Evolutionary conservation across 1,140 invertebrate genomes (phyloP).

Genomic region (Procambarus clarkii): DNA sequence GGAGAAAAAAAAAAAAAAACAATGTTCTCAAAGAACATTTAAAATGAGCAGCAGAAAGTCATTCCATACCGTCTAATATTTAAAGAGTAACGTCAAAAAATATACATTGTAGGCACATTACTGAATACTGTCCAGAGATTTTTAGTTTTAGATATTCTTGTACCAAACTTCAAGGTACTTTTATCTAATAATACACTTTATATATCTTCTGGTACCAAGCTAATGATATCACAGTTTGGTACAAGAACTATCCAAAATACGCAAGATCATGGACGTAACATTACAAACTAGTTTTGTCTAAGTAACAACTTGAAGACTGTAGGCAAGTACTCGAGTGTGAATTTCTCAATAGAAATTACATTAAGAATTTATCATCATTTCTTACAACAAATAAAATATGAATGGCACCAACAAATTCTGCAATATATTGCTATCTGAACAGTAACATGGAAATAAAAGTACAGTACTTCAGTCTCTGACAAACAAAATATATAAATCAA

Average conservation of each 20-base stretch:
- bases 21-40: background rate
- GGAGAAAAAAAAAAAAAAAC: background rate
- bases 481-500: too few species aligned
- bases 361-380: background rate
- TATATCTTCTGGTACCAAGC: background rate
- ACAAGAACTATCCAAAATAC: constrained; percentile 27
- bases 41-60: constrained; percentile 42
- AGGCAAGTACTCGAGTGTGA: constrained; percentile 25
- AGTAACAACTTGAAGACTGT: constrained; percentile 27
- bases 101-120: constrained; percentile 60
- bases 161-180: constrained; percentile 23
- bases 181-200: background rate
- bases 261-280: constrained; percentile 24
- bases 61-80: constrained; percentile 28
- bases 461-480: background rate
- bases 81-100: constrained; percentile 51
- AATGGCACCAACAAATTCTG: constrained; percentile 8
- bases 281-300: constrained; percentile 13
- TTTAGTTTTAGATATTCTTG: constrained; percentile 14
- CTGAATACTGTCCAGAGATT: constrained; percentile 43
- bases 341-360: background rate
- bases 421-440: background rate
- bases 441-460: background rate
- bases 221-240: constrained; percentile 18
- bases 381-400: background rate